Base-by-base conservation (phyloP, 2,113 vertebrate genomes). In the Festucalex cinctus region DNA sequence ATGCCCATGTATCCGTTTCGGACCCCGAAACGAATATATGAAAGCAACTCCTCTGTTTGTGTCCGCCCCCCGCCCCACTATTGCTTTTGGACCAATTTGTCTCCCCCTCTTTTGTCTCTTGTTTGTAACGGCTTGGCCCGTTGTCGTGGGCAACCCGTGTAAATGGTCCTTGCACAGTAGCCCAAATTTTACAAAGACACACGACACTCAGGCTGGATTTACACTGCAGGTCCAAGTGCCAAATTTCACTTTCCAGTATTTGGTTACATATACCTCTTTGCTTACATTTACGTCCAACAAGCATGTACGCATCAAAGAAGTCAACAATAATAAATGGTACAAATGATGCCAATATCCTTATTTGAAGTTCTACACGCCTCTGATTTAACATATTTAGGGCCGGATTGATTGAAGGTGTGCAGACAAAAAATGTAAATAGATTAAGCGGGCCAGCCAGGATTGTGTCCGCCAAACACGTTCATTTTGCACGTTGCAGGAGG, bases 111-210 rank as follows among this genome's bases (percentile, higher is more conserved):
- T n/a, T 75, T 86, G 84, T 91, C 82, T 87, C 69, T 87, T 74
- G 75, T 84, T 68, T 85, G 73, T 80, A 75, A 79, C 69, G 74
- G 81, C 83, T 76, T 74, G 77, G 86, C 84, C 89, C 86, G 80
- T 70, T 86, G 80, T 86, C 78, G 87, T 83, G 91, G 91, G 87
- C 92, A 92, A 89, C 91, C 91, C 91, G 77, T 93, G 91, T 92
- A 88, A 90, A 91, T 93, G 91, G 91, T 91, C 91, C 88, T 88
- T 73, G 22, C 73, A 82, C 74, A 83, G 68, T 67, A 78, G 75
- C 28, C 5, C 28, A 85, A 84, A 88, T 79, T 86, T 65, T 7
- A 51, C 14, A 22, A 63, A 83, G 68, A 81, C 66, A 17, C 65
- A 75, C 58, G 39, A 78, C 75, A 84, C 74, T 57, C 28, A 7